Evolutionary conservation across 2,113 vertebrate genomes (phyloP), one percentile per base, ranked within the genome.

Genomic region (Merops nubicus): DNA sequence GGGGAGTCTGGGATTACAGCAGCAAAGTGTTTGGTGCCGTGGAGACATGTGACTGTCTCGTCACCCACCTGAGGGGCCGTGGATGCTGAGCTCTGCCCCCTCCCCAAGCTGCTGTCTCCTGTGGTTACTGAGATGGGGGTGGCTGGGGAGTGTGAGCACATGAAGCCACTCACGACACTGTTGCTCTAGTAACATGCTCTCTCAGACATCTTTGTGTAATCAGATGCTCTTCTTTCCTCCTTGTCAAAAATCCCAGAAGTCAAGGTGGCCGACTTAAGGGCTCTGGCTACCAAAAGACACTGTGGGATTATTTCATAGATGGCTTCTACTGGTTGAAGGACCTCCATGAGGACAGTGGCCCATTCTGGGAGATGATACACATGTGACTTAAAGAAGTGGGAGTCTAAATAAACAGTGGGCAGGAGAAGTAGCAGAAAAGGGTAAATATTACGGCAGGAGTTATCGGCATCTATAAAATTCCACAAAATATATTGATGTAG

Each of bases 301-400:
- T 42, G 65, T 15, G 38, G 29, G 82, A 45, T 85, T 42, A 9
- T 56, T 42, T 28, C 5, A 2, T 9, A 7, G 33, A 31, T 56
- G 21, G 50, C 6, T 50, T 45, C 42, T 36, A 2, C 43, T 74
- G 76, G 16, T 16, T 74, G 78, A 60, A 62, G 38, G 57, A 68
- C 4, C n/a, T 28, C 16, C 6, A 2, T 45, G 63, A 28, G 67
- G 25, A 11, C 31, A 38, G 50, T 11, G 47, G 42, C 47, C 50
- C 3, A 0, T 56, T 56, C 33, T 51, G 67, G 70, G 50, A 65
- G 28, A 26, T 54, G 23, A 1, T 9, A 22, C 22, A 26, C 42
- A 6, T 0, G 0, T 57, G 12, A 63, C 25, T 28, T 29, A 9
- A 53, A 93, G 65, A 72, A 76, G 5, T 4, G n/a, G 45, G 34